Evolutionary conservation across 2,797 vertebrate genomes (phyloP).

Genomic region (Lepidocolaptes lacrymiger): DNA sequence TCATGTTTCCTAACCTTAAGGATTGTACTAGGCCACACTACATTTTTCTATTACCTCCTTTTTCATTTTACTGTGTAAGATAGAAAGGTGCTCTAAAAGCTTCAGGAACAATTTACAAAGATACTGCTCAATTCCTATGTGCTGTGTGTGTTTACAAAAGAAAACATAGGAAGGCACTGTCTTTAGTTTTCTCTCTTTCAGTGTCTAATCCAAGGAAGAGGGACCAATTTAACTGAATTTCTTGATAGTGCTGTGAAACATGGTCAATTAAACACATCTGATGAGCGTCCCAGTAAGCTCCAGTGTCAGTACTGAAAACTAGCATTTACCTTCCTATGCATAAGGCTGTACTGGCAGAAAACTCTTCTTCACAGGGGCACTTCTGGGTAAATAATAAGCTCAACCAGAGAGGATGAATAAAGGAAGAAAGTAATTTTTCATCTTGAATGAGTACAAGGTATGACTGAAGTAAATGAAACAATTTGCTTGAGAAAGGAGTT

Average conservation of each 20-base stretch:
- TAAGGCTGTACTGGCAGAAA: background rate
- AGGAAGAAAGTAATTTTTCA: slow-evolving; percentile 1
- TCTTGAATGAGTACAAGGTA: background rate
- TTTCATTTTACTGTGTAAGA: background rate
- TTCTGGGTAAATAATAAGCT: slow-evolving; percentile 3
- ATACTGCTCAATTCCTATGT: background rate
- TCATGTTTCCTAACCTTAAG: background rate
- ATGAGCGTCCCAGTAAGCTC: background rate
- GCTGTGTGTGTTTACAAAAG: background rate
- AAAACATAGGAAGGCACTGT: background rate
- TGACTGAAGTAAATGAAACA: slow-evolving; percentile 6
- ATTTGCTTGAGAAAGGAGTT: slow-evolving; percentile 43
- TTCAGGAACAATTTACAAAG: background rate
- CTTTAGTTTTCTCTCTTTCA: background rate
- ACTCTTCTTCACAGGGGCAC: background rate
- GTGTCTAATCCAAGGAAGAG: background rate
- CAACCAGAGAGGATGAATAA: background rate
- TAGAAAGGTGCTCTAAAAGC: background rate
- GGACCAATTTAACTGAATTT: background rate
- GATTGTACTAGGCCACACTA: background rate
- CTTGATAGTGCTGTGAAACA: background rate
- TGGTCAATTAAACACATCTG: background rate
- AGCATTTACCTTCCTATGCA: background rate
- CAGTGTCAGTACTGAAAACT: background rate
- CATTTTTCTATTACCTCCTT: background rate